Evolutionary conservation across 1,140 invertebrate genomes (phyloP), one percentile per base, ranked within the genome.

Genomic region (Bombus soroeensis): DNA sequence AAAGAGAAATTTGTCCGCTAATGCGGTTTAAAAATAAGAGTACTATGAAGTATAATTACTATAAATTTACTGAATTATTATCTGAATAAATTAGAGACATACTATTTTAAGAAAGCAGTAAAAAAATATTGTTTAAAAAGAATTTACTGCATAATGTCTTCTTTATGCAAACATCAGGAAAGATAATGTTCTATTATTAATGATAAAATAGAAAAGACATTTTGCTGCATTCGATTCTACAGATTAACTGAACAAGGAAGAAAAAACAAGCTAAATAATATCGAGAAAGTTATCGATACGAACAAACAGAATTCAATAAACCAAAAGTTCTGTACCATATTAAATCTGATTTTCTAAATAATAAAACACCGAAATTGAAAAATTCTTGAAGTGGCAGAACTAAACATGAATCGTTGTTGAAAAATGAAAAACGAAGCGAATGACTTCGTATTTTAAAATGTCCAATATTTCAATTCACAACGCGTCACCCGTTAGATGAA

Each of bases 401-500:
- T 5, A 10, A 12, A 0, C 10, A 12, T 12, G 59, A n/a, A 12
- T 12, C 12, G 10, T n/a, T 4, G 28, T 28, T 3, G 28, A 62
- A 0, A 12, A 62, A 5, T 13, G 25, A 12, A 4, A 62, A 62
- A 10, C 28, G 1, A 62, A 12, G 10, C 59, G 12, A 62, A 2
- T 28, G n/a, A 13, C 28, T 12, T 13, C 59, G 13, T 62, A 28
- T 6, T 66, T 32, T 32, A 66, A 66, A 66, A 47, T 43, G 39
- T 72, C 15, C 10, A 34, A 41, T 28, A 34, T 5, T 66, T 15
- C 77, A 10, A 32, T 72, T 85, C 15, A 41, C 32, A 9, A 28
- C 18, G 53, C 3, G 59, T 22, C 84, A 85, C 84, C 84, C 84
- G 78, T 62, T 85, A 73, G 3, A 68, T 68, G 57, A 32, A 79